phyloP scores from a whole-genome alignment of 2,888 invertebrate genomes.

The Poecilus cupreus region DNA sequence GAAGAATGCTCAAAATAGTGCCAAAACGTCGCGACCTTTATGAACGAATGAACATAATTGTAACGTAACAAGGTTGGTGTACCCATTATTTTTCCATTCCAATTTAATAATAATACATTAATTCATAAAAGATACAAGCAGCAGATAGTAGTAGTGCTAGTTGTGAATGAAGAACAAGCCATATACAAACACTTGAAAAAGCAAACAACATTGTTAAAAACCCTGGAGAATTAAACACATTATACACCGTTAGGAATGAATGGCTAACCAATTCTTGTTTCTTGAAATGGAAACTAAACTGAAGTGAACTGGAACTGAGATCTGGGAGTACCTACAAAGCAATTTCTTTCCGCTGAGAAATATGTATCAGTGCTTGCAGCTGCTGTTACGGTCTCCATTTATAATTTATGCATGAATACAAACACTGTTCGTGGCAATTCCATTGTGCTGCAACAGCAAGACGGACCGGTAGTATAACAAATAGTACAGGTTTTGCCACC shows the following conservation, averaged over 20 bases:
- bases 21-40: too few relatives aligned
- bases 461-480: slow-evolving; percentile 50
- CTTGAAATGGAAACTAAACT: slow-evolving; percentile 42
- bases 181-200: not conserved
- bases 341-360: slow-evolving; percentile 47
- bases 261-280: slow-evolving; percentile 28
- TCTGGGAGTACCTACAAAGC: slow-evolving; percentile 36
- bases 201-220: not conserved
- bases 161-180: not conserved
- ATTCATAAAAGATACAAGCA: not conserved
- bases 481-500: slow-evolving; percentile 56
- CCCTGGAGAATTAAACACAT: slow-evolving; percentile 12
- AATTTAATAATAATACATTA: not conserved
- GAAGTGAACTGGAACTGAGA: not conserved
- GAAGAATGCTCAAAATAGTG: too few relatives aligned
- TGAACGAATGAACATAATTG: too few relatives aligned
- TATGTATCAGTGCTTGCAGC: slow-evolving; percentile 52
- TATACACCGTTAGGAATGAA: slow-evolving; percentile 34
- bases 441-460: slow-evolving; percentile 49
- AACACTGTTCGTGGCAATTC: slow-evolving; percentile 57
- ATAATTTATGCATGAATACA: slow-evolving; percentile 59
- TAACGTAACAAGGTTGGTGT: too few relatives aligned
- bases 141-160: not conserved
- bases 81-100: too few relatives aligned
- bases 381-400: slow-evolving; percentile 52